Percentiles rank a stretch among this genome's conserved stretches.
Evolutionary conservation across 2,113 vertebrate genomes (phyloP).

Genomic region (Triplophysa tibetana): DNA sequence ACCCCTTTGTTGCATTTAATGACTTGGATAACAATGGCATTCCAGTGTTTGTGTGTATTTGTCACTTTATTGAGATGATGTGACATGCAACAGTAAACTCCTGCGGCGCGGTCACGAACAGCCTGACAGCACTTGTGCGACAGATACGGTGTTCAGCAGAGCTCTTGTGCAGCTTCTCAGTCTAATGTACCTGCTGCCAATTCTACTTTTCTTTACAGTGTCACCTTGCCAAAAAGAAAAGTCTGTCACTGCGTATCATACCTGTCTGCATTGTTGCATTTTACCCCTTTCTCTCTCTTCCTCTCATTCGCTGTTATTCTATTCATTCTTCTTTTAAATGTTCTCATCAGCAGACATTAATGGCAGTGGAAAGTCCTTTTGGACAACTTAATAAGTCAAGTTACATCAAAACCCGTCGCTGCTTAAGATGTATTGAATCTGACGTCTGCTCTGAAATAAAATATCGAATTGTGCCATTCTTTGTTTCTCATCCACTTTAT

Average conservation of each 20-base stretch:
- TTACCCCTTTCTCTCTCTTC: slow-evolving; percentile 4
- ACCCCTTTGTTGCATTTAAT: too few relatives aligned
- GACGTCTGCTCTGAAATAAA: slow-evolving; percentile 9
- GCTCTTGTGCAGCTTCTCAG: slow-evolving; percentile 37
- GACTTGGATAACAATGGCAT: slow-evolving; percentile 67
- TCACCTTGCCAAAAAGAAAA: slow-evolving; percentile 58
- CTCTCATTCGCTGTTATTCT: slow-evolving; percentile 14
- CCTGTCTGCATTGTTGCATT: slow-evolving; percentile 28
- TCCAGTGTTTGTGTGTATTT: slow-evolving; percentile 75
- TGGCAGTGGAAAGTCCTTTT: not conserved
- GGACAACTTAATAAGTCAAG: slow-evolving; percentile 21
- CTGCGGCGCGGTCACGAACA: slow-evolving; percentile 66
- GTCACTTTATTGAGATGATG: slow-evolving; percentile 80
- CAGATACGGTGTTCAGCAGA: slow-evolving; percentile 48
- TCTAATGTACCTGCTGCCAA: slow-evolving; percentile 56
- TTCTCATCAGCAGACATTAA: slow-evolving; percentile 32
- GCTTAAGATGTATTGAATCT: not conserved
- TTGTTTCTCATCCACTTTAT: slow-evolving; percentile 34
- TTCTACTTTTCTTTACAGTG: slow-evolving; percentile 59
- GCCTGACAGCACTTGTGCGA: slow-evolving; percentile 59
- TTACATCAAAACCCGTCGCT: slow-evolving; percentile 9
- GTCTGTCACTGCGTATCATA: slow-evolving; percentile 49
- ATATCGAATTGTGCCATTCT: slow-evolving; percentile 26
- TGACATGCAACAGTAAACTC: slow-evolving; percentile 69
- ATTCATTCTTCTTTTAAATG: slow-evolving; percentile 15